These are phyloP conservation scores for Eremophila alpestris DNA, from an alignment of 2,797 vertebrate species.

Conservation along the genomic window DNA sequence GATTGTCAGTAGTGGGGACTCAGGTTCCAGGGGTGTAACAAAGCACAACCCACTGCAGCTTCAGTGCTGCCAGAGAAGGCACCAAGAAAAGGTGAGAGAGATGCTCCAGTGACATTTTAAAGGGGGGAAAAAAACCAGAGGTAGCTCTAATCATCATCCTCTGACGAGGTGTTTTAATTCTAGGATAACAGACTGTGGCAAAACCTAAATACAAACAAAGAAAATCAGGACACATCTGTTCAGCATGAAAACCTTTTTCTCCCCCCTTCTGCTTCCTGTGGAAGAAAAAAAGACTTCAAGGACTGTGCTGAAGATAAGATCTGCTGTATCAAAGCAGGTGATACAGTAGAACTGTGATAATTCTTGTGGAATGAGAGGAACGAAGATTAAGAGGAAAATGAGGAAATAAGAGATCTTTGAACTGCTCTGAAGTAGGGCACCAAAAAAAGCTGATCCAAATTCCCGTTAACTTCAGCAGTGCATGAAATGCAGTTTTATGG, in stretches of 20 bases:
- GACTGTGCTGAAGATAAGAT: slow-evolving; percentile 10
- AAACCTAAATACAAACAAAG: slow-evolving; percentile 25
- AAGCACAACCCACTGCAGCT: not conserved
- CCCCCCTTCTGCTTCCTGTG: not conserved
- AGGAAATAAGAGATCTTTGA: slow-evolving; percentile 1
- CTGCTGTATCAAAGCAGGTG: slow-evolving; percentile 24
- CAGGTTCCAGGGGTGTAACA: not conserved
- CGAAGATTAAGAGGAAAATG: not conserved
- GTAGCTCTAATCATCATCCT: not conserved
- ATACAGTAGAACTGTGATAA: slow-evolving; percentile 14
- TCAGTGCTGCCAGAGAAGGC: not conserved
- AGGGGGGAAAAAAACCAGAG: not conserved
- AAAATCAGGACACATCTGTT: slow-evolving; percentile 27
- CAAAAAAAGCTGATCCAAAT: not conserved
- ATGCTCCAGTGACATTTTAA: not conserved
- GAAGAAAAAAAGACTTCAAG: slow-evolving; percentile 26
- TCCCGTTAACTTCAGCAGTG: not conserved
- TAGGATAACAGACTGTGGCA: not conserved
- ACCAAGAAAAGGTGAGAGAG: not conserved
- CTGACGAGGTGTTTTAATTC: slow-evolving; percentile 28
- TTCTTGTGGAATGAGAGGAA: slow-evolving; percentile 21
- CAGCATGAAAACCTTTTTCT: not conserved
- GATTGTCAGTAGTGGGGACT: not conserved
- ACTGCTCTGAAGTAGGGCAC: not conserved
- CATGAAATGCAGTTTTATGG: not conserved